Conservation (phyloP, 2,113 vertebrate genomes). For the Amazona vittata region DNA sequence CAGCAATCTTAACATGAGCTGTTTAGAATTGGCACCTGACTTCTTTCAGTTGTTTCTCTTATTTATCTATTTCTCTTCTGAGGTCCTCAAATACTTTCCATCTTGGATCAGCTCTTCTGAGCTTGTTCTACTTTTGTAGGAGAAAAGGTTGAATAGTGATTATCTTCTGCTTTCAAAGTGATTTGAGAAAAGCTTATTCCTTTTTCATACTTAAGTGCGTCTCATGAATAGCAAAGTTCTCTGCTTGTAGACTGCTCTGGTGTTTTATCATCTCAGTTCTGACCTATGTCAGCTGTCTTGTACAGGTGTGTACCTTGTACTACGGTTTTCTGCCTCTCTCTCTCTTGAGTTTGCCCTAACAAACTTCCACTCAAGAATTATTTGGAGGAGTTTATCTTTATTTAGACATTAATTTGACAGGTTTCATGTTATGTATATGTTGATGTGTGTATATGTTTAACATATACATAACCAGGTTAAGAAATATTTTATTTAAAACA, state of each 20-base stretch:
- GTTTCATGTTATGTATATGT: no score
- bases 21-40: not conserved
- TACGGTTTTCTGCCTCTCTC: not conserved
- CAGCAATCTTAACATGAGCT: not conserved
- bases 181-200: not conserved
- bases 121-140: not conserved
- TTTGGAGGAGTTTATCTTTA: not conserved
- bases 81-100: not conserved
- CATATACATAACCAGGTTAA: not conserved
- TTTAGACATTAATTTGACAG: not conserved
- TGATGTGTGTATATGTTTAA: not conserved
- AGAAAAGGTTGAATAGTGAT: not conserved
- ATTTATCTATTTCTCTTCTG: not conserved
- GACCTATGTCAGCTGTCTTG: fast-evolving
- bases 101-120: not conserved
- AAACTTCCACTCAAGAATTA: not conserved
- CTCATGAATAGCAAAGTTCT: not conserved
- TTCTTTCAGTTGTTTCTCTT: not conserved
- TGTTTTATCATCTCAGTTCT: not conserved
- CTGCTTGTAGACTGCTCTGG: not conserved
- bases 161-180: not conserved
- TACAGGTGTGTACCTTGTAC: not conserved
- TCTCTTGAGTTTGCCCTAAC: not conserved
- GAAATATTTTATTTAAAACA: not conserved
- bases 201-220: not conserved